Base-by-base conservation (phyloP, 2,888 invertebrate genomes). In the Agrilus biguttatus region DNA sequence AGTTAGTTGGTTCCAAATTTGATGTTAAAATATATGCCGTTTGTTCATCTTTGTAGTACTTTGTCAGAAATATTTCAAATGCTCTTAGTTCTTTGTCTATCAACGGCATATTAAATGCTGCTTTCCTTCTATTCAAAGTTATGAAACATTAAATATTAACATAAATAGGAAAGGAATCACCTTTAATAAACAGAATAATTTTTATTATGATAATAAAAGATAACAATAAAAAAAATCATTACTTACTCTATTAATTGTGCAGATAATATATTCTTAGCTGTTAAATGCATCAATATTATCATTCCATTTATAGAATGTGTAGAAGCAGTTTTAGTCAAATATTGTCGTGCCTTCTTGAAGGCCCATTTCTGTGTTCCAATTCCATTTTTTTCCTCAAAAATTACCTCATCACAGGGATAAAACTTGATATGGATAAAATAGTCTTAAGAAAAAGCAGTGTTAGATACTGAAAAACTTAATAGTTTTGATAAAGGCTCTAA, bases 1-100 rank as follows among this genome's bases (percentile, higher is more conserved):
- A 93, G 66, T 96, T 83, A 12, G 97, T 97, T 98, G 98, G 98
- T 45, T 96, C 97, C 71, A 98, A 97, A 67, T 98, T 97, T 8
- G 97, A 79, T 7, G 97, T 92, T 63, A 96, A 82, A 39, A 98
- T 62, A 63, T 83, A 98, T 1, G 86, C 78, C 0, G 96, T 96
- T 54, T 72, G 70, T 2, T 75, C 70, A 65, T 91, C 89, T 32
- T 68, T 61, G 67, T 83, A 97, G 56, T 74, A 79, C 8, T 73
- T 62, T 53, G 81, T 81, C 44, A 95, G 77, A 3, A 78, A 49
- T 43, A 71, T 53, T 45, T 82, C 83, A 13, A 84, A 76, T 52
- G 77, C 67, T 54, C 71, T 63, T 33, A 95, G 76, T 40, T 84
- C 83, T 42, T 69, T 62, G 68, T 96, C 92, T 12, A 93, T 87